Evolutionary conservation across 2,888 invertebrate genomes (phyloP).

Genomic region (Psococerastis gibbosa): DNA sequence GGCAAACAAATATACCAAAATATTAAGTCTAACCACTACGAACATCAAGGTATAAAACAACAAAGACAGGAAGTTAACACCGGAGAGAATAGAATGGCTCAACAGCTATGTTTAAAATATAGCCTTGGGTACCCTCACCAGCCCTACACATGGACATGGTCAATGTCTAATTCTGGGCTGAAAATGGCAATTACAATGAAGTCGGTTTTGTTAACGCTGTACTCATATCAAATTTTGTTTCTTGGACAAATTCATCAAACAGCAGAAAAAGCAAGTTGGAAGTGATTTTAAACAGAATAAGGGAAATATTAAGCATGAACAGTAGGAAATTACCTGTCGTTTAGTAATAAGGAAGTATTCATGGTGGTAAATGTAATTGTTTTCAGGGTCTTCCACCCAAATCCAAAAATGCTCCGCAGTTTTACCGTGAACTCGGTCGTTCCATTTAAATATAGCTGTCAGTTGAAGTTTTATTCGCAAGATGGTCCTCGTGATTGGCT

Average conservation of each 20-base stretch:
- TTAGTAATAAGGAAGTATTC: constrained; percentile 75
- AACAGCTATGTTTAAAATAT: no score
- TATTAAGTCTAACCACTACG: no score
- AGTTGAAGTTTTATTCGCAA: constrained; percentile 64
- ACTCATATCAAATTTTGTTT: not conserved
- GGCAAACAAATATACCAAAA: no score
- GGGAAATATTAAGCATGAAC: not conserved
- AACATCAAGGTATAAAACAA: no score
- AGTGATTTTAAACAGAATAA: not conserved
- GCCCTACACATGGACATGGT: no score
- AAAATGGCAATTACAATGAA: constrained; percentile 7
- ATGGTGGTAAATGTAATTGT: constrained; percentile 86
- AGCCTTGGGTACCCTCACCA: no score
- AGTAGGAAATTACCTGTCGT: constrained; percentile 39
- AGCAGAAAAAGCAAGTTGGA: not conserved
- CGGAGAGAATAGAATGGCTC: no score
- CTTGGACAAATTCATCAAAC: not conserved
- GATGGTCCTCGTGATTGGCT: constrained; percentile 90
- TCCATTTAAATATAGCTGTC: constrained; percentile 64
- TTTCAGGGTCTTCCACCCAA: constrained; percentile 94
- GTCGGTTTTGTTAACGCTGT: not conserved
- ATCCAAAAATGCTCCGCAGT: constrained; percentile 86
- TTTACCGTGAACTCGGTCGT: constrained; percentile 74
- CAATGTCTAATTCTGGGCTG: no score
- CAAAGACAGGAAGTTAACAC: no score